These are phyloP conservation scores for Carpatolechia fugitivella DNA, from an alignment of 2,888 invertebrate species.

Conservation along the genomic window DNA sequence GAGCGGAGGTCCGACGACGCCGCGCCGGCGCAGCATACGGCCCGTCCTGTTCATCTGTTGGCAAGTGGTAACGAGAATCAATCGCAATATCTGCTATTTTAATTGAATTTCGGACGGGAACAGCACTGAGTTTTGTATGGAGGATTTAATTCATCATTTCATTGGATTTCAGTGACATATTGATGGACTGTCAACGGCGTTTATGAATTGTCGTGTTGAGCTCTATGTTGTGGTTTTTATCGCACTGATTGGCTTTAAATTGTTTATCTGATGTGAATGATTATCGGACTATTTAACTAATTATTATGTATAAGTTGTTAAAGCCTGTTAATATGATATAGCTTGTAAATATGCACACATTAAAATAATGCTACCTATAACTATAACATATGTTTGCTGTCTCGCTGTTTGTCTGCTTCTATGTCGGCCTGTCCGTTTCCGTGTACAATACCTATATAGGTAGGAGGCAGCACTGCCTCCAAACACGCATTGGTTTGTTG, in stretches of 20 bases:
- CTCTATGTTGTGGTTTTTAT: conserved; percentile 36
- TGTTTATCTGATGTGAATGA: conserved; percentile 22
- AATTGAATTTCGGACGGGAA: conserved; percentile 8
- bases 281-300: neutral
- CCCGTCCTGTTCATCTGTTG: neutral
- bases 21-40: neutral
- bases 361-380: too few relatives aligned
- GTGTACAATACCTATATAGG: too few relatives aligned
- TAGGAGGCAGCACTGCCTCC: too few relatives aligned
- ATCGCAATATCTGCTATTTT: conserved; percentile 4
- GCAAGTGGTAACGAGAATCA: neutral
- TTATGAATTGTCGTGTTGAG: conserved; percentile 42
- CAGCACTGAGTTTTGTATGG: conserved; percentile 12
- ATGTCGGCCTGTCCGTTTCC: too few relatives aligned
- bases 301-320: too few relatives aligned
- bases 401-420: too few relatives aligned
- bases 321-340: neutral
- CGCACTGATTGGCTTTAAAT: conserved; percentile 40
- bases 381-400: too few relatives aligned
- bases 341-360: neutral
- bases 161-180: conserved; percentile 44
- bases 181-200: conserved; percentile 43
- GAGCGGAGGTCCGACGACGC: too few relatives aligned
- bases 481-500: too few relatives aligned
- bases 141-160: conserved; percentile 56